A percentile compares a stretch with the other conserved stretches of the same genome.
Evolutionary conservation across 2,888 invertebrate species (phyloP).

Genomic region (Macrosoma leucophasiata): DNA sequence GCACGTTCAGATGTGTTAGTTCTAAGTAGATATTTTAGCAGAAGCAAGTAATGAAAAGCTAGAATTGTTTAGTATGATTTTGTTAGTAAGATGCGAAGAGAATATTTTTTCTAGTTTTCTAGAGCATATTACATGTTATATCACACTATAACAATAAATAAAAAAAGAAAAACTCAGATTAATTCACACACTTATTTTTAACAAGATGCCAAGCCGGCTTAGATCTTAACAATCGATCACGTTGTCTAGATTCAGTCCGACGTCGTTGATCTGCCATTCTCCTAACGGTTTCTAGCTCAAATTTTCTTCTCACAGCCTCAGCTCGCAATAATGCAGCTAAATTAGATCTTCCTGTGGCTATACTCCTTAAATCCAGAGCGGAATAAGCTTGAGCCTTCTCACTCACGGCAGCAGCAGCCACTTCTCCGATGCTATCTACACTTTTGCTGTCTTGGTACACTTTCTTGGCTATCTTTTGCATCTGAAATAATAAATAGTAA

Average conservation of each 20-base stretch:
- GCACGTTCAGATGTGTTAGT: no score
- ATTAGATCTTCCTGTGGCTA: constrained; percentile 72
- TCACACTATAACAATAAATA: no score
- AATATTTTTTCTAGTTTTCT: no score
- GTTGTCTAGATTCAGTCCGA: constrained; percentile 73
- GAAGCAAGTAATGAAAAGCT: no score
- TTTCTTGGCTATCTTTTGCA: constrained; percentile 55
- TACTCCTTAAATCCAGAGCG: constrained; percentile 55
- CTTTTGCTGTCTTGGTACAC: constrained; percentile 55
- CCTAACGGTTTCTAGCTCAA: constrained; percentile 78
- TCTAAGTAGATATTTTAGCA: no score
- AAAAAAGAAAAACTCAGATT: neutral
- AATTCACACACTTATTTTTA: constrained; percentile 66
- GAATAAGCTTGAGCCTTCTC: constrained; percentile 61
- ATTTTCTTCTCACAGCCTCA: constrained; percentile 76
- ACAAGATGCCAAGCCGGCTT: constrained; percentile 84
- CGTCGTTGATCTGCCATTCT: constrained; percentile 76
- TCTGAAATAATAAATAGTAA: constrained; percentile 35
- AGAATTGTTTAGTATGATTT: no score
- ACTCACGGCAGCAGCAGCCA: constrained; percentile 32
- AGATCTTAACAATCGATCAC: constrained; percentile 75
- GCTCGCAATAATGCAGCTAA: constrained; percentile 80
- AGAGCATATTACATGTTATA: no score
- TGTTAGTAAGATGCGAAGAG: no score
- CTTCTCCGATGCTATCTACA: constrained; percentile 40